These are phyloP conservation scores for Phrynosoma blainvillii DNA, from an alignment of 2,113 vertebrate species.

Conservation along the genomic window DNA sequence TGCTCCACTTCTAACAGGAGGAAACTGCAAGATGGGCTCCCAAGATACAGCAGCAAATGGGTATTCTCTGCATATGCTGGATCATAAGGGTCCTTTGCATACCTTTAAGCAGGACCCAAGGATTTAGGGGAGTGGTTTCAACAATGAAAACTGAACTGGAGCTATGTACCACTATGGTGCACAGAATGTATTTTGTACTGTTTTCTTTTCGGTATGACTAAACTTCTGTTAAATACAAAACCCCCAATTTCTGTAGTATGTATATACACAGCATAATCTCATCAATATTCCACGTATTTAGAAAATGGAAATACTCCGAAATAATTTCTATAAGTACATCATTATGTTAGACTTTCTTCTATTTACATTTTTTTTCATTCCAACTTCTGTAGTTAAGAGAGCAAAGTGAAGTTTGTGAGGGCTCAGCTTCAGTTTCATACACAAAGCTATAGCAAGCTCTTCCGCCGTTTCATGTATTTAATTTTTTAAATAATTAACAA, in stretches of 20 bases:
- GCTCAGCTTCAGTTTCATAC: slow-evolving; percentile 36
- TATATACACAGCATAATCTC: slow-evolving; percentile 18
- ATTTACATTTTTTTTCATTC: slow-evolving; percentile 9
- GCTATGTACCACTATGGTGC: too few species aligned
- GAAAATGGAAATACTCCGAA: slow-evolving; percentile 14
- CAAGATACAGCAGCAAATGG: neutral
- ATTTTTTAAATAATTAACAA: slow-evolving; percentile 50
- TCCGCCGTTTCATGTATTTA: slow-evolving; percentile 38
- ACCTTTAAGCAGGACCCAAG: neutral
- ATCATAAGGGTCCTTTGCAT: neutral
- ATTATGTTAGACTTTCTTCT: neutral
- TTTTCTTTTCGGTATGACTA: neutral
- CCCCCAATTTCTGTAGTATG: neutral
- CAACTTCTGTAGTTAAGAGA: neutral
- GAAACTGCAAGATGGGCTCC: neutral
- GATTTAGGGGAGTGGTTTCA: neutral
- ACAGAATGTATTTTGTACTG: neutral
- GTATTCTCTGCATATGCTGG: neutral
- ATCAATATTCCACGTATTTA: slow-evolving; percentile 12
- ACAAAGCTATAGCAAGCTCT: slow-evolving; percentile 46
- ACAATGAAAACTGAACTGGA: too few species aligned
- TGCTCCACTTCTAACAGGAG: neutral
- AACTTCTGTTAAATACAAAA: slow-evolving; percentile 14
- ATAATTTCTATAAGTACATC: slow-evolving; percentile 8
- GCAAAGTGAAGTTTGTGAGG: slow-evolving; percentile 9